phyloP scores from a whole-genome alignment of 92 coral and sea anemone species.

The Porites lobata region DNA sequence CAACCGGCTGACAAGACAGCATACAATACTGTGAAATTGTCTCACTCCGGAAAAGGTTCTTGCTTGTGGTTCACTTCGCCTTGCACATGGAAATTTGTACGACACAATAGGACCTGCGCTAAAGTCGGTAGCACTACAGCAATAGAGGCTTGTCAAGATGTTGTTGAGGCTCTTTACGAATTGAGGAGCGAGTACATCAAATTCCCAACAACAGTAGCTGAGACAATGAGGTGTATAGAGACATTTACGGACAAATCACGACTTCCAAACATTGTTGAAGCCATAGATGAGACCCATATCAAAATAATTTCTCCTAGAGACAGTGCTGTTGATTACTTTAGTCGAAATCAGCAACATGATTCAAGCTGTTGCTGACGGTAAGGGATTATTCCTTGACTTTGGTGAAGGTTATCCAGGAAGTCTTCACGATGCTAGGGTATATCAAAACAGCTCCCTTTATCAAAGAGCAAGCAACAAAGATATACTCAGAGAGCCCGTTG shows the following conservation, averaged over 20 bases:
- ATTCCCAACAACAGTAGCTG: too few species aligned
- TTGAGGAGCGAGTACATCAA: neutral
- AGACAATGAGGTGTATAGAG: too few species aligned
- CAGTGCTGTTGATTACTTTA: slow-evolving; percentile 9
- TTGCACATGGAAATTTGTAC: too few species aligned
- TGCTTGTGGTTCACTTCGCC: too few species aligned
- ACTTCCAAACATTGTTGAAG: too few species aligned
- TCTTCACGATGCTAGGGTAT: neutral
- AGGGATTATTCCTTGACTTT: slow-evolving; percentile 19
- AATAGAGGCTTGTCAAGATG: neutral
- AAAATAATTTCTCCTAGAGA: slow-evolving; percentile 6
- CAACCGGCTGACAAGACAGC: too few species aligned
- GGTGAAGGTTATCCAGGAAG: slow-evolving; percentile 7
- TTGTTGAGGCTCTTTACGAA: slow-evolving; percentile 1
- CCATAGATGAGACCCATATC: neutral
- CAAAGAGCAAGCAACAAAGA: slow-evolving; percentile 20
- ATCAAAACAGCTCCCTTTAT: slow-evolving; percentile 1
- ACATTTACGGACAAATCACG: too few species aligned
- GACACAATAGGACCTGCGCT: too few species aligned
- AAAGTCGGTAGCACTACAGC: too few species aligned
- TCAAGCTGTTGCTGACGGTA: neutral
- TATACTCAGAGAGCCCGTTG: neutral
- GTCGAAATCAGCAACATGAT: neutral
- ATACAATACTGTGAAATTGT: too few species aligned
- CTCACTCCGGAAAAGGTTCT: too few species aligned